These are phyloP conservation scores for Vicugna pacos DNA, from an alignment of 2,113 vertebrate species.

Conservation along the genomic window DNA sequence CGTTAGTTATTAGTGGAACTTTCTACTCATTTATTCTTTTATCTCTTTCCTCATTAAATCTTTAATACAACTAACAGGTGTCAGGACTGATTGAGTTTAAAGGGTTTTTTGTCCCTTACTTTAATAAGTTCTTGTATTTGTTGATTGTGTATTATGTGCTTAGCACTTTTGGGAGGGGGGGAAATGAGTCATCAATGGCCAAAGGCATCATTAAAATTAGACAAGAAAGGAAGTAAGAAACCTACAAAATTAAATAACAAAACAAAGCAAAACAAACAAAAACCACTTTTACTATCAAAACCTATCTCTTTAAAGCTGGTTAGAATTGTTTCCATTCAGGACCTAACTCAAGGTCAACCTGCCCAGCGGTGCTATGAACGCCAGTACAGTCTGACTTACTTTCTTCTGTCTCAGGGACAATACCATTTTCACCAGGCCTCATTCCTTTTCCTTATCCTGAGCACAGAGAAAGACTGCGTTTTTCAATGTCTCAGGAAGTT, in stretches of 20 bases:
- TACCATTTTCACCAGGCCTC: neutral
- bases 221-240: neutral
- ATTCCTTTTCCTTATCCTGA: neutral
- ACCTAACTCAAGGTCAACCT: neutral
- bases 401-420: neutral
- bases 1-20: constrained; percentile 65
- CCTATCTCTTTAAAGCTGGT: neutral
- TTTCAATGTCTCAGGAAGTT: neutral
- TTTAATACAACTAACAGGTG: constrained; percentile 59
- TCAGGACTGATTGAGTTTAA: constrained; percentile 11
- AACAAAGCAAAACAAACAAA: neutral
- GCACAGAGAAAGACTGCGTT: neutral
- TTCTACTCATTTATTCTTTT: constrained; percentile 41
- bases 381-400: neutral
- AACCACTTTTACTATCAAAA: neutral
- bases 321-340: constrained; percentile 1
- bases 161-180: neutral
- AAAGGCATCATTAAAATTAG: neutral
- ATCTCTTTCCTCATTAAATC: constrained; percentile 69
- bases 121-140: constrained; percentile 13
- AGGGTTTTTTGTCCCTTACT: neutral
- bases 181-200: neutral
- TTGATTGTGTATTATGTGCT: neutral
- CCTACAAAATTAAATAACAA: neutral
- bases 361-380: neutral